Conservation (phyloP, 2,797 vertebrate species). For the Vespertilio murinus region DNA sequence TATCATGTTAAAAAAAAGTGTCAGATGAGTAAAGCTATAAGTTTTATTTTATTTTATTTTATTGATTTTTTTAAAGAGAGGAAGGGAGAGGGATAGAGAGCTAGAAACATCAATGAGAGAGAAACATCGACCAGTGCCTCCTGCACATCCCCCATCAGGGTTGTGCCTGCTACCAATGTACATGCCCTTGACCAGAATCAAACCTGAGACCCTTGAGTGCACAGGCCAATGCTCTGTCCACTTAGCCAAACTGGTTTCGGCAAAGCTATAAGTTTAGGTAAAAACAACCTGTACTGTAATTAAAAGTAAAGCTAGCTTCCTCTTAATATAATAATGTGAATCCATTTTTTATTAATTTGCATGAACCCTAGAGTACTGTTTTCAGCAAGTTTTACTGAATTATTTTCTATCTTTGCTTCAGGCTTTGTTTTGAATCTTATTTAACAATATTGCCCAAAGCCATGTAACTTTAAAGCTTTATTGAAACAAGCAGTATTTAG, state of each 20-base stretch:
- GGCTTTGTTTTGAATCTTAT: conserved; percentile 70
- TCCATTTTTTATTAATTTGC: not conserved
- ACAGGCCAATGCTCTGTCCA: too few species aligned
- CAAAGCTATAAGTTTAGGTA: not conserved
- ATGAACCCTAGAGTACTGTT: not conserved
- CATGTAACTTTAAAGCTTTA: conserved; percentile 75
- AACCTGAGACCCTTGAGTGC: too few species aligned
- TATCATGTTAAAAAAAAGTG: not conserved
- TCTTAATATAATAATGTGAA: not conserved
- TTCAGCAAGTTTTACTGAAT: not conserved
- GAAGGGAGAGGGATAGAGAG: too few species aligned
- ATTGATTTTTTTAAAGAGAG: too few species aligned
- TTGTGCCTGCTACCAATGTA: too few species aligned
- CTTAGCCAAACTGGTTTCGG: too few species aligned
- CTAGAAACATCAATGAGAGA: too few species aligned
- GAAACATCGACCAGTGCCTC: too few species aligned
- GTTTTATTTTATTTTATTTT: too few species aligned
- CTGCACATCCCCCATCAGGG: too few species aligned
- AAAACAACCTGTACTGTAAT: not conserved
- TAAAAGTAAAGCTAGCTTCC: not conserved
- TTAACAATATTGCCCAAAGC: conserved; percentile 72
- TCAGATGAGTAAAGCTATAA: not conserved
- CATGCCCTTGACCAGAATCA: too few species aligned
- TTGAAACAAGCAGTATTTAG: conserved; percentile 50
- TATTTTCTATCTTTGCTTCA: conserved; percentile 62